Conservation (phyloP, 2,113 vertebrate species). For the Crotophaga sulcirostris region DNA sequence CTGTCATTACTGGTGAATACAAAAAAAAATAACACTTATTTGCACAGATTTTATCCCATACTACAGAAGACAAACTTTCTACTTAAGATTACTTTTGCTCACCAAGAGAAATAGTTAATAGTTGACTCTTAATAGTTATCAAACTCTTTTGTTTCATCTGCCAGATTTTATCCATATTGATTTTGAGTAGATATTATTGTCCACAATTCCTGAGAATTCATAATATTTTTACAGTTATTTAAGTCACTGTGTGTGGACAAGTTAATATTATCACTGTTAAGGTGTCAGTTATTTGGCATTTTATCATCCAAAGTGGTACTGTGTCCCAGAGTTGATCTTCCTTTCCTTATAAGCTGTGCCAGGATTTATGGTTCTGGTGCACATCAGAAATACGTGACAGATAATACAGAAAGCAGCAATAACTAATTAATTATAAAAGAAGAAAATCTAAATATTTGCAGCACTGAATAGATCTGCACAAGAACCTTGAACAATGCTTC, state of each 20-base stretch:
- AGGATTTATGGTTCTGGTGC: not conserved
- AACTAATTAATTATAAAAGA: not conserved
- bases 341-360: not conserved
- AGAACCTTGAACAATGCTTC: not conserved
- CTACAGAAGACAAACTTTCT: not conserved
- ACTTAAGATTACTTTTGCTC: not conserved
- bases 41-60: not conserved
- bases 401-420: not conserved
- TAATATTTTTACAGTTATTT: not conserved
- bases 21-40: not conserved
- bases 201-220: not conserved
- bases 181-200: not conserved
- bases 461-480: not conserved
- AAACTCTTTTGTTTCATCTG: not conserved
- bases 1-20: not conserved
- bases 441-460: not conserved
- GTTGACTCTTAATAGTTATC: not conserved
- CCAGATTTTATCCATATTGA: not conserved
- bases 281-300: not conserved
- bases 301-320: not conserved
- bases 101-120: not conserved
- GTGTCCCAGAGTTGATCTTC: not conserved
- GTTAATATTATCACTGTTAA: not conserved
- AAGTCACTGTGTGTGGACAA: not conserved
- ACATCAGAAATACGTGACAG: not conserved